A percentile compares a stretch with the other conserved stretches of the same genome.
These are phyloP conservation scores for Eledona agricola DNA, from an alignment of 2,888 invertebrate genomes.

Conservation along the genomic window DNA sequence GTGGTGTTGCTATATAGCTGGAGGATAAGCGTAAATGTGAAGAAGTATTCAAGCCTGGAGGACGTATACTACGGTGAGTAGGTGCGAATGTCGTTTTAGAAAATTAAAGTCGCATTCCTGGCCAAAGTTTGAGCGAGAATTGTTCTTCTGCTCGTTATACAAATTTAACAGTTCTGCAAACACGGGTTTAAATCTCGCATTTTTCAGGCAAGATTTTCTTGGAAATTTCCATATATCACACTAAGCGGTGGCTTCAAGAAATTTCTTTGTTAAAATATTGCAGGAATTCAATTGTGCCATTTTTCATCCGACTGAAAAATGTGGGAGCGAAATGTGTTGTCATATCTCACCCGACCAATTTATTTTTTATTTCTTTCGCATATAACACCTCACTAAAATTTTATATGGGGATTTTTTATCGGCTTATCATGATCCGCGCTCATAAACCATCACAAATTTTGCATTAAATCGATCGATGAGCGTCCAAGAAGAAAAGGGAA, in stretches of 20 bases:
- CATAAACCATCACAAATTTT: slow-evolving; percentile 13
- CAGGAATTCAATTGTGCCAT: slow-evolving; percentile 6
- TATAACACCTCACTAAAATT: slow-evolving; percentile 9
- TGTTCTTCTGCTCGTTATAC: no score
- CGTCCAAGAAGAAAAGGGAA: slow-evolving; percentile 7
- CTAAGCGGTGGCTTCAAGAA: slow-evolving; percentile 5
- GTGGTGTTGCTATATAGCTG: slow-evolving; percentile 79
- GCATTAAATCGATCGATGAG: slow-evolving; percentile 17
- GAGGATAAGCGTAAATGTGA: slow-evolving; percentile 77
- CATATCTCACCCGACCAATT: slow-evolving; percentile 13
- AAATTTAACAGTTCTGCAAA: no score
- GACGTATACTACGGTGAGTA: slow-evolving; percentile 82
- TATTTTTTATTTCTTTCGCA: slow-evolving; percentile 4
- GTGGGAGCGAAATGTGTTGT: slow-evolving; percentile 2
- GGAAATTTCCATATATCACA: slow-evolving; percentile 1
- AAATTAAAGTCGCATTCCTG: background rate
- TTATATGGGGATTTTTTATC: slow-evolving; percentile 10
- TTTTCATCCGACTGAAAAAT: slow-evolving; percentile 14
- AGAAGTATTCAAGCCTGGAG: slow-evolving; percentile 73
- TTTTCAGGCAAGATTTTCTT: no score
- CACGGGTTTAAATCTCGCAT: no score
- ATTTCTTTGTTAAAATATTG: slow-evolving; percentile 6
- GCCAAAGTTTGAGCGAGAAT: no score
- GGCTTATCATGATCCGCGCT: slow-evolving; percentile 7
- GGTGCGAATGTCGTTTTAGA: slow-evolving; percentile 4